Conservation (phyloP, 1,140 invertebrate species). For the Doryteuthis pealeii region DNA sequence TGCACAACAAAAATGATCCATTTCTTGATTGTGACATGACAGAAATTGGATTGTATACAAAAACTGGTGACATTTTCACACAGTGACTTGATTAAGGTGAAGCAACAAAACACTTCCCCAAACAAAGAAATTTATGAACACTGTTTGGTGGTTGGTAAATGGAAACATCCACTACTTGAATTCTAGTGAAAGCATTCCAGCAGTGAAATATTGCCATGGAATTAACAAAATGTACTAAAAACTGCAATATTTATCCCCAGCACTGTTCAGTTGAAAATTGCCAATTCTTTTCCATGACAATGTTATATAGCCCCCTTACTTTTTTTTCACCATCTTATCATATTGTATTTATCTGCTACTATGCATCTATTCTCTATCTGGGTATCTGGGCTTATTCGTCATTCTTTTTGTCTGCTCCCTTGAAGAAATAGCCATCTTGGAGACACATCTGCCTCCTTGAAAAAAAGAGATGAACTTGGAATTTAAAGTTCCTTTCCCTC, state of each 20-base stretch:
- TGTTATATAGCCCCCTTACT: not conserved
- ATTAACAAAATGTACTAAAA: not conserved
- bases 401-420: too few relatives aligned
- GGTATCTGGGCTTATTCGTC: too few relatives aligned
- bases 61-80: not conserved
- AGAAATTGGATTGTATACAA: not conserved
- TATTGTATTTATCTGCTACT: too few relatives aligned
- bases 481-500: too few relatives aligned
- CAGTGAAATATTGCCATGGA: not conserved
- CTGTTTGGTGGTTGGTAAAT: not conserved
- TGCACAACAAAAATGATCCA: not conserved
- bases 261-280: not conserved
- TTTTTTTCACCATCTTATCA: too few relatives aligned
- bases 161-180: not conserved
- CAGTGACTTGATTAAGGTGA: not conserved
- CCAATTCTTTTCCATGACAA: not conserved
- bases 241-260: not conserved
- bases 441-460: too few relatives aligned
- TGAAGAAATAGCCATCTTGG: too few relatives aligned
- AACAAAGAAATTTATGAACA: not conserved
- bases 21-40: not conserved
- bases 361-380: too few relatives aligned
- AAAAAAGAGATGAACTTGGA: too few relatives aligned
- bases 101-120: not conserved
- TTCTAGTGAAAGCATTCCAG: not conserved